A percentile compares a stretch with the other conserved stretches of the same genome.
Evolutionary conservation across 2,888 invertebrate genomes (phyloP).

Genomic region (Ctenicera cuprea): DNA sequence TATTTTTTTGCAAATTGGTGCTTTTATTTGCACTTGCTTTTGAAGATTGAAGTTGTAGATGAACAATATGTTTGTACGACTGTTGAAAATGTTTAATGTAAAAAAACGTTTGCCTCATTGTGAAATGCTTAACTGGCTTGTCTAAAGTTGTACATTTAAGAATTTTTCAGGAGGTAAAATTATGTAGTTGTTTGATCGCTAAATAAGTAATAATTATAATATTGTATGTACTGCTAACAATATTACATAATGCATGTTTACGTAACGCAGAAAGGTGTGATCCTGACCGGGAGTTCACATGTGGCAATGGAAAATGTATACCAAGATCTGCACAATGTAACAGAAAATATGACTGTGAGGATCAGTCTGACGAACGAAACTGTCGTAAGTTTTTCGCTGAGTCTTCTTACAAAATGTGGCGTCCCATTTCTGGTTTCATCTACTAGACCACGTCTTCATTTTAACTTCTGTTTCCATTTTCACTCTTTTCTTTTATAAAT

Average conservation of each 20-base stretch:
- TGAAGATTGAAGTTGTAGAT: neutral
- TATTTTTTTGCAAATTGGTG: conserved; percentile 10
- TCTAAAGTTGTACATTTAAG: neutral
- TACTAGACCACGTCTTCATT: conserved; percentile 32
- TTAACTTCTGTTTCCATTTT: conserved; percentile 42
- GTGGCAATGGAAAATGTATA: conserved; percentile 85
- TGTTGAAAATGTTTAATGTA: neutral
- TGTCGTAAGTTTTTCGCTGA: conserved; percentile 80
- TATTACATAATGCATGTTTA: conserved; percentile 48
- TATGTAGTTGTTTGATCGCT: conserved; percentile 1
- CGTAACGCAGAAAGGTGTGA: conserved; percentile 56
- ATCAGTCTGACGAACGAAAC: conserved; percentile 78
- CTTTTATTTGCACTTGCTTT: conserved; percentile 4
- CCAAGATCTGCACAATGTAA: conserved; percentile 82
- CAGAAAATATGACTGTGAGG: conserved; percentile 82
- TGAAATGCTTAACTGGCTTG: conserved; percentile 3
- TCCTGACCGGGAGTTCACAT: conserved; percentile 76
- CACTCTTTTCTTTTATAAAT: conserved; percentile 32
- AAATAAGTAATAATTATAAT: conserved; percentile 12
- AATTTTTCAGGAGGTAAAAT: neutral
- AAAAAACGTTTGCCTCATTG: conserved; percentile 1
- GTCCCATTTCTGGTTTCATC: conserved; percentile 42
- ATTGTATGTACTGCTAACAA: conserved; percentile 31
- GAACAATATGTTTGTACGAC: neutral
- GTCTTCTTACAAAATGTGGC: conserved; percentile 39